These are phyloP conservation scores for Phrynocephalus versicolor DNA, from an alignment of 2,113 vertebrate species.

Conservation along the genomic window DNA sequence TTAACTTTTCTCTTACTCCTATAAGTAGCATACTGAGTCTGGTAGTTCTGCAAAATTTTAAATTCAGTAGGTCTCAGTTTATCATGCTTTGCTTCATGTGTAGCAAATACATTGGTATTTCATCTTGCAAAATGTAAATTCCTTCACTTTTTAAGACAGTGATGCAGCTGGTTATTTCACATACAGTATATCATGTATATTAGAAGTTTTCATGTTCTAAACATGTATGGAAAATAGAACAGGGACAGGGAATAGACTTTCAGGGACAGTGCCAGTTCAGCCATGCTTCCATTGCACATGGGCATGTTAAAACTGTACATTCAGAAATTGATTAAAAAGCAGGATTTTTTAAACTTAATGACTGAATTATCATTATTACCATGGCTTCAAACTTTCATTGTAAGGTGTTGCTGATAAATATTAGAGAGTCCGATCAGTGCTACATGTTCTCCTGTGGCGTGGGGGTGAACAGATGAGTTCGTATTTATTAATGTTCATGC, in stretches of 20 bases:
- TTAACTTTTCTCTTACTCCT: background rate
- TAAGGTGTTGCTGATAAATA: background rate
- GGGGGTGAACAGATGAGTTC: background rate
- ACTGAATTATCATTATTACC: background rate
- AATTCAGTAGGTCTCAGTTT: background rate
- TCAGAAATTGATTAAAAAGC: background rate
- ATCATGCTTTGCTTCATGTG: background rate
- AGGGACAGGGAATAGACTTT: too few species aligned
- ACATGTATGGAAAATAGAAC: background rate
- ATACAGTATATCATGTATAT: background rate
- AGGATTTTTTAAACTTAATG: background rate
- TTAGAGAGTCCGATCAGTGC: background rate
- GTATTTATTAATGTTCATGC: too few species aligned
- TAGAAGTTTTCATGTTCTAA: background rate
- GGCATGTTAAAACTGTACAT: background rate
- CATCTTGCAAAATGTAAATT: background rate
- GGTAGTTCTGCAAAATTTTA: background rate
- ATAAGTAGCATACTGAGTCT: background rate
- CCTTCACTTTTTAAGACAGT: background rate
- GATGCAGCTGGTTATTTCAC: background rate
- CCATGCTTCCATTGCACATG: background rate
- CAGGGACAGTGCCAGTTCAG: background rate
- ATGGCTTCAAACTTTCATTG: background rate
- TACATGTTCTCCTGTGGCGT: background rate
- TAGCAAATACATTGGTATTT: background rate